These are phyloP conservation scores for Adoxophyes honmai DNA, from an alignment of 1,140 invertebrate genomes.

Conservation along the genomic window DNA sequence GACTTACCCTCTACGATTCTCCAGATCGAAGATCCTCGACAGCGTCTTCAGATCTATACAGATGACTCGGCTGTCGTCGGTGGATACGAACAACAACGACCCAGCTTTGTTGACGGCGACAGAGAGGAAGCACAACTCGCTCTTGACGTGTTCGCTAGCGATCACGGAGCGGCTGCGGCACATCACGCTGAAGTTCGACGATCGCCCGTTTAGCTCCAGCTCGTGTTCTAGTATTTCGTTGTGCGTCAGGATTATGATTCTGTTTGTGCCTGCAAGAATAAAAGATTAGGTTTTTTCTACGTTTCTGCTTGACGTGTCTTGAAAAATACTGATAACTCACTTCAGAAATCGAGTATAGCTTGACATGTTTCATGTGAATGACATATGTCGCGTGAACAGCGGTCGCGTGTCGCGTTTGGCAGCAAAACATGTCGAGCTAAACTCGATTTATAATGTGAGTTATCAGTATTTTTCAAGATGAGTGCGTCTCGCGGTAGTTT, in stretches of 20 bases:
- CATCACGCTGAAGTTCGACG: constrained; percentile 29
- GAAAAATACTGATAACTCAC: too few relatives aligned
- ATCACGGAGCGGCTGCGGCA: constrained; percentile 38
- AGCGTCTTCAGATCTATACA: constrained; percentile 58
- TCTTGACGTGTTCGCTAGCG: constrained; percentile 37
- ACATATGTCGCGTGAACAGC: too few relatives aligned
- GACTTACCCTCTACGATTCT: constrained; percentile 63
- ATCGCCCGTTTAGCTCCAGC: constrained; percentile 31
- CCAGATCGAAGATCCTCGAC: constrained; percentile 47
- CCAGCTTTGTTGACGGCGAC: constrained; percentile 60
- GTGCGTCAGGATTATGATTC: constrained; percentile 52
- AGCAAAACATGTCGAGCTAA: too few relatives aligned
- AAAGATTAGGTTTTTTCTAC: constrained; percentile 8
- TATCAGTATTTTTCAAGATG: too few relatives aligned
- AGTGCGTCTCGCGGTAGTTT: too few relatives aligned
- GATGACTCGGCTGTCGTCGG: constrained; percentile 54
- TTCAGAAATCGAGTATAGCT: too few relatives aligned
- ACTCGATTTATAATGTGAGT: too few relatives aligned
- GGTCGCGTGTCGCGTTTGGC: too few relatives aligned
- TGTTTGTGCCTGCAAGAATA: constrained; percentile 45
- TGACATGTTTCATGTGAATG: too few relatives aligned
- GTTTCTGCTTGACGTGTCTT: too few relatives aligned
- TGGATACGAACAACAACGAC: constrained; percentile 55
- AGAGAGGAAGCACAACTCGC: constrained; percentile 43
- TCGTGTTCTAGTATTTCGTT: constrained; percentile 49